A percentile compares a stretch with the other conserved stretches of the same genome.
Conservation (phyloP, 2,113 vertebrate species). For the Empidonax alnorum region DNA sequence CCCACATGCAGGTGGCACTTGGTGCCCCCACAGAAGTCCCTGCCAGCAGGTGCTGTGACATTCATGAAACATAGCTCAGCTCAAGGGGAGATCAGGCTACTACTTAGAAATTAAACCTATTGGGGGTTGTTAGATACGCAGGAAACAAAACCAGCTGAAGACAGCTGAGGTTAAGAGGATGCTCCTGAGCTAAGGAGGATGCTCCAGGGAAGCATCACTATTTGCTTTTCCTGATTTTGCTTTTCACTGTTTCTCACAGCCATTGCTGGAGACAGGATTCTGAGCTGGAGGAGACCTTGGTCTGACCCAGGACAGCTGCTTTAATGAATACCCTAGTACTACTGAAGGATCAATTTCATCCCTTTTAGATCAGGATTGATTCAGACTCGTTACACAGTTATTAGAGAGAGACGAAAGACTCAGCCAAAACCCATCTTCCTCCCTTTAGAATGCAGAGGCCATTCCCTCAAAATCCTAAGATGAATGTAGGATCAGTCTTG, state of each 20-base stretch:
- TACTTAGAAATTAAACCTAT: not conserved
- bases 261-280: constrained; percentile 15
- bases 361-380: not conserved
- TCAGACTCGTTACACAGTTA: not conserved
- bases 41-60: not conserved
- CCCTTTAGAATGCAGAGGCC: not conserved
- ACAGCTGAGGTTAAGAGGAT: not conserved
- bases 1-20: accelerated
- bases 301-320: not conserved
- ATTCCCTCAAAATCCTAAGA: not conserved
- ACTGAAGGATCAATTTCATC: not conserved
- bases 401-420: not conserved
- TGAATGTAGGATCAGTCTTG: not conserved
- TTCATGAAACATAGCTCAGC: not conserved
- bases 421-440: accelerated
- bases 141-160: not conserved
- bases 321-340: not conserved
- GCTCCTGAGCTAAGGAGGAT: not conserved
- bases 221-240: constrained; percentile 33
- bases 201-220: not conserved
- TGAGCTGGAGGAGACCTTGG: not conserved
- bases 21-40: not conserved
- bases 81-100: not conserved
- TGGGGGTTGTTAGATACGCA: not conserved
- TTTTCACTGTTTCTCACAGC: not conserved